These are phyloP conservation scores for Fistularia commersonii DNA, from an alignment of 2,797 vertebrate species.

Conservation along the genomic window DNA sequence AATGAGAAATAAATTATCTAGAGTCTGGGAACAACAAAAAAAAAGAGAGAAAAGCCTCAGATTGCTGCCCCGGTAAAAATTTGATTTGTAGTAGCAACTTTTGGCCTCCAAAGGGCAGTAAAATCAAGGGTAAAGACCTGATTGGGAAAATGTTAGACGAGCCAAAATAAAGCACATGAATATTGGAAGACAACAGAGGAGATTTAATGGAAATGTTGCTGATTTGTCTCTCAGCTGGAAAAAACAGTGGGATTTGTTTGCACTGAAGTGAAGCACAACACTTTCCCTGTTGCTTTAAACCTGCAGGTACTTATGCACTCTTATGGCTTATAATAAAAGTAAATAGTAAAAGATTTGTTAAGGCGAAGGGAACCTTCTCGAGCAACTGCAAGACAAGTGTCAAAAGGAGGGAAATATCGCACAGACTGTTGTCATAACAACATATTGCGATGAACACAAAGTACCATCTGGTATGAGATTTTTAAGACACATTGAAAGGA, in stretches of 20 bases:
- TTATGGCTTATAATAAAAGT: conserved; percentile 6
- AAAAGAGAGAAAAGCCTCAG: neutral
- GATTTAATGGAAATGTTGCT: neutral
- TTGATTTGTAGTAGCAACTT: conserved; percentile 25
- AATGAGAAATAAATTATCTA: neutral
- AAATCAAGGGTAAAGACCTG: conserved; percentile 27
- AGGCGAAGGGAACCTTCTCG: conserved; percentile 31
- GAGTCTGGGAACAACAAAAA: neutral
- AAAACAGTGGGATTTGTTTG: neutral
- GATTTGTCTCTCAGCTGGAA: neutral
- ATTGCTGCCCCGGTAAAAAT: neutral
- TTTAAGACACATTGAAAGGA: conserved; percentile 68
- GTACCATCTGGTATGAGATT: conserved; percentile 69
- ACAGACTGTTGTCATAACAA: conserved; percentile 80
- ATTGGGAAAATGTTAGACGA: neutral
- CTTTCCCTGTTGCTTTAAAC: neutral
- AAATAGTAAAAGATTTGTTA: conserved; percentile 36
- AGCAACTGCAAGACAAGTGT: conserved; percentile 60
- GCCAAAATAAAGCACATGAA: neutral
- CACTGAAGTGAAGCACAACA: neutral
- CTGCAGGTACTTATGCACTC: neutral
- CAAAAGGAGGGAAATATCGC: conserved; percentile 67
- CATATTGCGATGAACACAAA: conserved; percentile 74
- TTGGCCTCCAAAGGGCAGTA: conserved; percentile 57
- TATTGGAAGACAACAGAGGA: neutral